Evolutionary conservation across 2,888 invertebrate genomes (phyloP), one percentile per base, ranked within the genome.

Genomic region (Zonitis immaculata): DNA sequence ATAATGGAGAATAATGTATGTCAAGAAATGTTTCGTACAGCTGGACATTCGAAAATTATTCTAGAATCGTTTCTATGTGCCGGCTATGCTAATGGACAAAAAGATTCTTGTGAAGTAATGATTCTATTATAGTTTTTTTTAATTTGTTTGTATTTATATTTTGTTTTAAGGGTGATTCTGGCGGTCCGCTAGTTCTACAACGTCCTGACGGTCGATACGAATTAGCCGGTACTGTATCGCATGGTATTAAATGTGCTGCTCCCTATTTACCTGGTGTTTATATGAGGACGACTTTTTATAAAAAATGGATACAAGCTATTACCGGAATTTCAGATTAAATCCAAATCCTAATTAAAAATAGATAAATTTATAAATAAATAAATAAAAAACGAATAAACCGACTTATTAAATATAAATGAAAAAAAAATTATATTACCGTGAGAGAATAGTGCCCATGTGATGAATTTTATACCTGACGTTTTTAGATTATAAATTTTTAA

Each of bases 131-230:
- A n/a, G n/a, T n/a, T n/a, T n/a, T n/a, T n/a, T n/a, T n/a, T n/a
- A n/a, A n/a, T n/a, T n/a, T n/a, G n/a, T n/a, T n/a, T n/a, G n/a
- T n/a, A n/a, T n/a, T n/a, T n/a, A n/a, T n/a, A n/a, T n/a, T n/a
- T n/a, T n/a, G n/a, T n/a, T n/a, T n/a, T n/a, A n/a, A 94, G 93
- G 94, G 95, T 57, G 95, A 95, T 80, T 92, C 92, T 60, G 95
- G 95, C 0, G 95, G 95, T 8, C 95, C 95, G 0, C 73, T 95
- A 58, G 91, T 93, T 47, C 78, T 93, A 8, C 89, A 89, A 68
- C 79, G 91, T 47, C 82, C 87, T 0, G 91, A 92, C 65, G 93
- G 94, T 0, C 83, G 87, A 57, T 95, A 92, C 85, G 87, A 91
- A 59, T 78, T 95, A 5, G 91, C 90, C 1, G 95, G 95, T 6